These are phyloP conservation scores for Phalacrocorax aristotelis DNA, from an alignment of 2,113 vertebrate species.

Conservation along the genomic window DNA sequence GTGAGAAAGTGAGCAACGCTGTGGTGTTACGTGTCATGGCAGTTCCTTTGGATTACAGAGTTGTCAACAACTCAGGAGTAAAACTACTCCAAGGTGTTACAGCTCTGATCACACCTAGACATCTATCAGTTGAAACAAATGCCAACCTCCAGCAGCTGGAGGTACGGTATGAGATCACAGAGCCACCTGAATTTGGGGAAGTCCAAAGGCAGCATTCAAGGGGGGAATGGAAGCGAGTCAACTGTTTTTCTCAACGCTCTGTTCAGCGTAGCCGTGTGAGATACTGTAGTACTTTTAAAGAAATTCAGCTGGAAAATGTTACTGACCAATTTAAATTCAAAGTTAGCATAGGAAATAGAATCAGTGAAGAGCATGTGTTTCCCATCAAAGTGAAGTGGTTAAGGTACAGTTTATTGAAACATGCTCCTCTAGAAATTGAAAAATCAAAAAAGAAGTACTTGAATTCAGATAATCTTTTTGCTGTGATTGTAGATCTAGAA, in stretches of 20 bases:
- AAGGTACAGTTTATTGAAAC: slow-evolving; percentile 76
- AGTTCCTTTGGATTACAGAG: slow-evolving; percentile 79
- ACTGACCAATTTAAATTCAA: slow-evolving; percentile 85
- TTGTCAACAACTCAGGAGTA: slow-evolving; percentile 81
- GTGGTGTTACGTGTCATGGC: slow-evolving; percentile 85
- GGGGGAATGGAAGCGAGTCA: slow-evolving; percentile 80
- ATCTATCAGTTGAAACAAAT: slow-evolving; percentile 84
- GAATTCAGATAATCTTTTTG: slow-evolving; percentile 77
- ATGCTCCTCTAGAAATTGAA: slow-evolving; percentile 77
- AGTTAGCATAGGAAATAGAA: slow-evolving; percentile 77
- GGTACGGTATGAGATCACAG: slow-evolving; percentile 77
- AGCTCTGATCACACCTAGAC: slow-evolving; percentile 73
- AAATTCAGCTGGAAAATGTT: slow-evolving; percentile 76
- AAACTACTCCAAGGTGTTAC: slow-evolving; percentile 76
- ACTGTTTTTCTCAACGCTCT: slow-evolving; percentile 82
- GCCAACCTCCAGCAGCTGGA: slow-evolving; percentile 75
- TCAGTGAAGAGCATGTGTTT: slow-evolving; percentile 78
- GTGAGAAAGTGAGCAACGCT: slow-evolving; percentile 88
- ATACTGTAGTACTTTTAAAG: slow-evolving; percentile 81
- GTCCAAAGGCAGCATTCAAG: slow-evolving; percentile 78
- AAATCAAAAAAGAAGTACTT: slow-evolving; percentile 78
- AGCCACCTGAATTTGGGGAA: slow-evolving; percentile 80
- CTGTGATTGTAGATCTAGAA: slow-evolving; percentile 63
- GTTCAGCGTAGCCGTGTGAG: slow-evolving; percentile 76
- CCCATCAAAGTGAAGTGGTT: slow-evolving; percentile 82